These are phyloP conservation scores for Cassiopea xamachana DNA, from an alignment of 30 jellyfish, hydroid and myxozoan genomes.

Conservation along the genomic window DNA sequence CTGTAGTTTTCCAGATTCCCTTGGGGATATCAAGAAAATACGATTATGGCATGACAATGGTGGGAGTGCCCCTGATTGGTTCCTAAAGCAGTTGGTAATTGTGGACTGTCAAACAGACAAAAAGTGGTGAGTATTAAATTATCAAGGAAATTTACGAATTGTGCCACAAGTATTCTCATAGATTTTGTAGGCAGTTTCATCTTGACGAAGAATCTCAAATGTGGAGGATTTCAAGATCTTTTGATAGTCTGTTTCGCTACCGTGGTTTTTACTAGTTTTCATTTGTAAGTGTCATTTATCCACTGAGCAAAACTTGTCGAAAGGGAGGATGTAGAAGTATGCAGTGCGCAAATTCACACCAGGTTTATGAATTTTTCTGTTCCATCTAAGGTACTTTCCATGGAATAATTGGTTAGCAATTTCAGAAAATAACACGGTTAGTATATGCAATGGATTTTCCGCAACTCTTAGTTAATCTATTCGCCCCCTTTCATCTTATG, in stretches of 20 bases:
- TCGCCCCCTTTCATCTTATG: too few relatives aligned
- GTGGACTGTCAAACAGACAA: constrained; percentile 64
- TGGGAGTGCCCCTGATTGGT: constrained; percentile 64
- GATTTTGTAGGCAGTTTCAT: too few relatives aligned
- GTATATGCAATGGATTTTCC: background rate
- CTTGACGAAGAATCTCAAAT: too few relatives aligned
- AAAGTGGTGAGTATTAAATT: constrained; percentile 23
- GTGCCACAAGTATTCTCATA: too few relatives aligned
- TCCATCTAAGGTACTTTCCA: constrained; percentile 38
- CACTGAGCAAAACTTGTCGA: too few relatives aligned
- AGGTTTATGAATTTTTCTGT: background rate
- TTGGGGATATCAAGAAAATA: constrained; percentile 67
- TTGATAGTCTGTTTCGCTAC: too few relatives aligned
- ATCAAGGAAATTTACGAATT: too few relatives aligned
- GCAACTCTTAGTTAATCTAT: too few relatives aligned
- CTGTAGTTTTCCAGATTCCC: constrained; percentile 65
- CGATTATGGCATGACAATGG: constrained; percentile 68
- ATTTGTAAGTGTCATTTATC: too few relatives aligned
- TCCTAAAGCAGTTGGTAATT: constrained; percentile 46
- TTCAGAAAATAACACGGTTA: constrained; percentile 42
- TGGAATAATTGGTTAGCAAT: constrained; percentile 66
- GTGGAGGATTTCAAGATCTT: too few relatives aligned
- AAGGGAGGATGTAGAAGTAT: background rate
- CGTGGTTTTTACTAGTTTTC: too few relatives aligned
- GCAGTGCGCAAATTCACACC: background rate